phyloP scores from a whole-genome alignment of 1,140 invertebrate species.

The Listronotus oregonensis region DNA sequence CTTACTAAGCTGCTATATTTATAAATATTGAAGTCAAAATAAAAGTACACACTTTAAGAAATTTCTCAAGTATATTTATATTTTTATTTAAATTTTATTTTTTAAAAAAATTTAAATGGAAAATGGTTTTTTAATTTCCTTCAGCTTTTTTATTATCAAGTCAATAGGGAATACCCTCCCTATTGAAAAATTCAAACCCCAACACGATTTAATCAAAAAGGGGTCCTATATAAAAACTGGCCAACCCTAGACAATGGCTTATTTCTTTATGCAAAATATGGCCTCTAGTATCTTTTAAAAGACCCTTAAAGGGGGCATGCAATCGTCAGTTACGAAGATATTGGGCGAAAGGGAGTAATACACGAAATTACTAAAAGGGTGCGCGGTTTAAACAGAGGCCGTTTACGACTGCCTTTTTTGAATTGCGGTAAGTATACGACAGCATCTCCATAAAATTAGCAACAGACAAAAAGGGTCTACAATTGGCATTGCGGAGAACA shows the following conservation, averaged over 20 bases:
- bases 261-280: constrained; percentile 17
- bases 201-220: too few species aligned
- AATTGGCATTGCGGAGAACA: constrained; percentile 8
- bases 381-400: constrained; percentile 24
- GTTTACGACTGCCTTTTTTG: constrained; percentile 22
- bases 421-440: constrained; percentile 25
- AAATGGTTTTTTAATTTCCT: too few species aligned
- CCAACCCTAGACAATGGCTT: not conserved
- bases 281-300: constrained; percentile 3
- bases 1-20: too few species aligned
- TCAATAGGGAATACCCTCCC: not conserved
- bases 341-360: constrained; percentile 20
- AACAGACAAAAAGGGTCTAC: constrained; percentile 26
- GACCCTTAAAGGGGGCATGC: constrained; percentile 15
- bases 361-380: constrained; percentile 28
- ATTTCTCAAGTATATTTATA: too few species aligned
- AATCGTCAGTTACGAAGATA: constrained; percentile 20
- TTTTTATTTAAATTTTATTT: too few species aligned
- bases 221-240: too few species aligned
- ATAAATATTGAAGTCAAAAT: too few species aligned
- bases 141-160: too few species aligned
- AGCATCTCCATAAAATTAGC: constrained; percentile 29
- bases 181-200: not conserved
- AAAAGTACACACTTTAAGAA: too few species aligned
- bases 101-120: too few species aligned